A percentile compares a stretch with the other conserved stretches of the same genome.
phyloP scores from a whole-genome alignment of 2,113 vertebrate genomes.

The Fregata magnificens region DNA sequence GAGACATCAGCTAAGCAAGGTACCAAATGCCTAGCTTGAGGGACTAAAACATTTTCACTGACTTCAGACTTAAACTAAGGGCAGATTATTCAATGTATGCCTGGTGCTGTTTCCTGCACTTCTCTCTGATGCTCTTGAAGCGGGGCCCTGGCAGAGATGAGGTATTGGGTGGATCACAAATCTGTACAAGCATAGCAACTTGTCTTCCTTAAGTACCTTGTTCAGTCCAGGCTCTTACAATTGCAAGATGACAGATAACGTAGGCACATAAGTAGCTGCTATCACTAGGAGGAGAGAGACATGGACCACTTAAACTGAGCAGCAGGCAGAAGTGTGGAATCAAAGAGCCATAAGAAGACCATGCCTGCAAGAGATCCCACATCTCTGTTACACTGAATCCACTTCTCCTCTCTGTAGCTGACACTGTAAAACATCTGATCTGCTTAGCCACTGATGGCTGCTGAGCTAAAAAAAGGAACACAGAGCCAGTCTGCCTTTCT shows the following conservation, averaged over 20 bases:
- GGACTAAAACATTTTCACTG: background rate
- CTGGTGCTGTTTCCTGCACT: background rate
- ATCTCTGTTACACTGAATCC: background rate
- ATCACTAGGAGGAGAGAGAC: background rate
- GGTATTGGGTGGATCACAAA: background rate
- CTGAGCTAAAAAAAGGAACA: slow-evolving; percentile 39
- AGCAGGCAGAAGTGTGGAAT: background rate
- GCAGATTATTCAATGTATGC: background rate
- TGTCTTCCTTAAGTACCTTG: background rate
- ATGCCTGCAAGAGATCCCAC: background rate
- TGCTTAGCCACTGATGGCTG: background rate
- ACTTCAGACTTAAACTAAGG: background rate
- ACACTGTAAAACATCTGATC: background rate
- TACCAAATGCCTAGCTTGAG: background rate
- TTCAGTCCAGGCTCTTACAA: background rate
- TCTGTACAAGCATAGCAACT: background rate
- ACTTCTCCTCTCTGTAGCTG: background rate
- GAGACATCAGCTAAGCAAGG: background rate
- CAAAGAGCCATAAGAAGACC: background rate
- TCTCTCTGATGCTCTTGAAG: background rate
- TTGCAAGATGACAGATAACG: background rate
- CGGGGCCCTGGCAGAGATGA: background rate
- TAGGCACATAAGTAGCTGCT: background rate
- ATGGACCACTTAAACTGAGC: background rate
- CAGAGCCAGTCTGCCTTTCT: background rate